Evolutionary conservation across 2,113 vertebrate species (phyloP), one percentile per base, ranked within the genome.

Genomic region (Malaclemys terrapin): DNA sequence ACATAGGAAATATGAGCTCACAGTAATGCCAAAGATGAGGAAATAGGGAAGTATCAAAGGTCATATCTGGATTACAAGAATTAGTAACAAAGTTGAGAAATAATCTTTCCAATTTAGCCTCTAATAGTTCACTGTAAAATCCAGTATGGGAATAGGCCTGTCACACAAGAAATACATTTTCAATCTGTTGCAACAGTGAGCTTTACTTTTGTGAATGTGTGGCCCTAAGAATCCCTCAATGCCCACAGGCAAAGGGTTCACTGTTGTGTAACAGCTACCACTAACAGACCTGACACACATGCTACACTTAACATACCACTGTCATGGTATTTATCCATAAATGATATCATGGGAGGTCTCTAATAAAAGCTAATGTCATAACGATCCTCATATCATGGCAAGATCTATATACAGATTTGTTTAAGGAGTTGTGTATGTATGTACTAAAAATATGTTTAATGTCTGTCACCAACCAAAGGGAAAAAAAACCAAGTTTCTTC

Each of bases 21-120:
- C 2, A 88, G 54, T 52, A 92, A 94, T 29, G 89, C 82, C 79
- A 93, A 96, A 87, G 78, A 93, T 83, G 89, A 95, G 20, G 69
- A 95, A 95, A 90, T 52, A 87, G 56, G 88, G 88, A 95, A 96
- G 82, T 91, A 87, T 88, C 54, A 91, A 89, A 45, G 78, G 57
- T 89, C 79, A 35, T 92, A 93, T 82, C 25, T 86, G 76, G 93
- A 89, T 88, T 76, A 42, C 59, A 92, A 88, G 56, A 92, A 80
- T 54, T 22, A 62, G 65, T 80, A 76, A 92, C 81, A 42, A 88
- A 56, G 82, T 72, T 31, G 79, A 53, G 80, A 88, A 91, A 92
- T 3, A 79, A 59, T 11, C 8, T 62, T 94, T 89, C 57, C 79
- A n/a, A 1, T 6, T 89, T 38, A 89, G 31, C 50, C 50, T 50